Percentiles rank a stretch among this genome's conserved stretches.
Conservation (phyloP, 2,113 vertebrate species). For the Ceyx melanurus region DNA sequence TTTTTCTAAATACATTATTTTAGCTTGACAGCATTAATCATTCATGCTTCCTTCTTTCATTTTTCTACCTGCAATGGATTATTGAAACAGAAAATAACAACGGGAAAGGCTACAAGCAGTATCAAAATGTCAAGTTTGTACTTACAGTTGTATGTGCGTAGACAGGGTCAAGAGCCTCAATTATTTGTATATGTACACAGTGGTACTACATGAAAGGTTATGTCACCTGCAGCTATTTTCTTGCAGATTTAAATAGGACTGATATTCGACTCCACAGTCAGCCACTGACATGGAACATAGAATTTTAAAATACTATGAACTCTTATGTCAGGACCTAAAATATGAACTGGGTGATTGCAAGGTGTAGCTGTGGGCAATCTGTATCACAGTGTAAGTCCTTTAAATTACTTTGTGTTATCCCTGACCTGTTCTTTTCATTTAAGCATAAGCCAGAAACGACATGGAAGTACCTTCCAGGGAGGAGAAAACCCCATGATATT, state of each 20-base stretch:
- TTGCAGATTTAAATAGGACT: slow-evolving; percentile 87
- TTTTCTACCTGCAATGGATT: slow-evolving; percentile 94
- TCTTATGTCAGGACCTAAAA: slow-evolving; percentile 81
- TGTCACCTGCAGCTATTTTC: slow-evolving; percentile 98
- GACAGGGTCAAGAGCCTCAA: slow-evolving; percentile 99
- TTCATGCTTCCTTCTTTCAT: slow-evolving; percentile 94
- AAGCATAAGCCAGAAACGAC: slow-evolving; percentile 61
- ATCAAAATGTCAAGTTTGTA: slow-evolving; percentile 99
- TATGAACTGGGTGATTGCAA: slow-evolving; percentile 80
- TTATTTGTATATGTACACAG: slow-evolving; percentile 98
- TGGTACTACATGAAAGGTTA: slow-evolving; percentile 95
- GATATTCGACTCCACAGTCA: slow-evolving; percentile 80
- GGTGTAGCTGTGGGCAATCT: slow-evolving; percentile 79
- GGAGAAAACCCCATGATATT: not conserved
- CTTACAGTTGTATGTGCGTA: slow-evolving; percentile 93
- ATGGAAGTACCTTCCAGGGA: not conserved
- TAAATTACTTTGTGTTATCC: slow-evolving; percentile 72
- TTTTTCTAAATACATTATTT: slow-evolving; percentile 97
- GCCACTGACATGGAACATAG: slow-evolving; percentile 87
- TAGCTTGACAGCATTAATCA: slow-evolving; percentile 99
- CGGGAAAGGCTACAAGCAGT: slow-evolving; percentile 89
- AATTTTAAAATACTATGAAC: slow-evolving; percentile 78
- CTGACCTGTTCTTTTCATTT: slow-evolving; percentile 70
- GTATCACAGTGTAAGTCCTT: slow-evolving; percentile 49
- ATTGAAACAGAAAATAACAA: slow-evolving; percentile 99